Evolutionary conservation across 2,888 invertebrate species (phyloP).

Genomic region (Hirtodrosophila alboralis): DNA sequence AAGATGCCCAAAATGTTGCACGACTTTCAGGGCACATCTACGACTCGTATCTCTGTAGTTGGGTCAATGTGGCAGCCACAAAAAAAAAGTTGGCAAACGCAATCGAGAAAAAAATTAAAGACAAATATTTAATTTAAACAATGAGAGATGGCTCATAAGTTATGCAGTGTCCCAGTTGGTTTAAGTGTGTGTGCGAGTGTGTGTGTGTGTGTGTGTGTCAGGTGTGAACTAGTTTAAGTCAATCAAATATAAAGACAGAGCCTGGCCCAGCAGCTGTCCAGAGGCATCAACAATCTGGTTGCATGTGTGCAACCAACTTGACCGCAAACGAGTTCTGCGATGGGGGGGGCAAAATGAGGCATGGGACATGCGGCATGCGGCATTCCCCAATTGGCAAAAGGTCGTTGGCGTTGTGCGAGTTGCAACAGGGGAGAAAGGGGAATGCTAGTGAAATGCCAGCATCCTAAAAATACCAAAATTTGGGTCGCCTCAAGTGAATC

Average conservation of each 20-base stretch:
- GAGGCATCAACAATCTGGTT: constrained; percentile 9
- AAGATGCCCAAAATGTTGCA: constrained; percentile 46
- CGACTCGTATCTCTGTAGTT: constrained; percentile 8
- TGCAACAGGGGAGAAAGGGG: constrained; percentile 30
- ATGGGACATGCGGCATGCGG: constrained; percentile 33
- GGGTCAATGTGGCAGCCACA: constrained; percentile 36
- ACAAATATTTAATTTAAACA: constrained; percentile 17
- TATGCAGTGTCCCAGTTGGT: constrained; percentile 42
- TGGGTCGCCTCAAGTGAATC: constrained; percentile 69
- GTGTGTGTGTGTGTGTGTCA: too few species aligned
- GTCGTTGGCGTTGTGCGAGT: constrained; percentile 72
- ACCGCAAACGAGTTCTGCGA: constrained; percentile 54
- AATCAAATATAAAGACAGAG: constrained; percentile 63
- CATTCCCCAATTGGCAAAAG: constrained; percentile 62
- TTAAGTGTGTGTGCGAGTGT: too few species aligned
- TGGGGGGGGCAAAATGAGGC: constrained; percentile 1
- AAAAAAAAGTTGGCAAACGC: constrained; percentile 19
- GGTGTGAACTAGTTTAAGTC: constrained; percentile 74
- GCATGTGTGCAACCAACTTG: constrained; percentile 55
- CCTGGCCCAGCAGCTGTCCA: constrained; percentile 45
- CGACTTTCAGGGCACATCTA: constrained; percentile 8
- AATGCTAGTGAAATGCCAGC: constrained; percentile 64
- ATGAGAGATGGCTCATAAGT: constrained; percentile 46
- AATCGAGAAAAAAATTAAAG: too few species aligned
- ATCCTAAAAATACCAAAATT: constrained; percentile 71